Conservation (phyloP, 2,888 invertebrate genomes). For the Lithophane socia region DNA sequence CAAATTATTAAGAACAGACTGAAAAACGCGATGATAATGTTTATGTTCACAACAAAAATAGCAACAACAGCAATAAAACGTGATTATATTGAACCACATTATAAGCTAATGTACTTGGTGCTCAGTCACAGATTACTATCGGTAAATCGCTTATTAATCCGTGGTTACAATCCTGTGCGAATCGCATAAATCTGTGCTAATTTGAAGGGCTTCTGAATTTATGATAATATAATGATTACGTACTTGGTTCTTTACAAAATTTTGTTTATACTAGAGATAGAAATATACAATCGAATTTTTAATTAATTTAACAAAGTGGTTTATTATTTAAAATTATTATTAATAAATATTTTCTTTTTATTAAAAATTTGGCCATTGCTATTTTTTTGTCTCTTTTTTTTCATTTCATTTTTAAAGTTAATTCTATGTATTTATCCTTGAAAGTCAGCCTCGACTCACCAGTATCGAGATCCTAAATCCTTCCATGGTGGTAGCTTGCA, state of each 20-base stretch:
- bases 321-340: background rate
- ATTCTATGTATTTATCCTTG: background rate
- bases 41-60: background rate
- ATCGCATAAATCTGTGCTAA: background rate
- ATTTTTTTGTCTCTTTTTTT: too few species aligned
- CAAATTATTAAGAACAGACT: background rate
- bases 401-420: too few species aligned
- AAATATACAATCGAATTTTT: background rate
- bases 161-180: background rate
- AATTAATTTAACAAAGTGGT: background rate
- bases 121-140: background rate
- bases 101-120: background rate
- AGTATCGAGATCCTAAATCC: constrained; percentile 70
- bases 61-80: background rate
- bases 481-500: constrained; percentile 73
- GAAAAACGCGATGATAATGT: background rate
- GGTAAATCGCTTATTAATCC: background rate
- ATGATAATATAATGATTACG: background rate
- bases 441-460: constrained; percentile 71
- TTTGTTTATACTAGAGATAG: background rate
- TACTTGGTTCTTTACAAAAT: background rate
- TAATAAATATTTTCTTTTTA: background rate
- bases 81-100: background rate
- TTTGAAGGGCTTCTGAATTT: background rate
- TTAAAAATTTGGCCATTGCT: too few species aligned